phyloP scores from a whole-genome alignment of 1,140 invertebrate species.

The Adoxophyes honmai region DNA sequence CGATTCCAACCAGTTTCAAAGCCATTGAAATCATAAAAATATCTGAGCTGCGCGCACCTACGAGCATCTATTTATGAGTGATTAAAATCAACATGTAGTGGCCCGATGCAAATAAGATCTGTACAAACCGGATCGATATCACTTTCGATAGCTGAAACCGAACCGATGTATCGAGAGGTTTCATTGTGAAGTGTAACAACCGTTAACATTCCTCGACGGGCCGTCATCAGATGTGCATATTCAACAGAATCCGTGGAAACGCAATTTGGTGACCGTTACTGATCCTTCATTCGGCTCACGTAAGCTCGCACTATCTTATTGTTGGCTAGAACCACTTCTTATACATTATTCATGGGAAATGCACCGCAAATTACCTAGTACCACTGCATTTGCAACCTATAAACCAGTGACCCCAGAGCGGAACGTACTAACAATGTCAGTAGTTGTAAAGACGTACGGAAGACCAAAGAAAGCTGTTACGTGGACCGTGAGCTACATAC shows the following conservation, averaged over 20 bases:
- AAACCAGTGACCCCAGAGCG: constrained; percentile 30
- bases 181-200: constrained; percentile 60
- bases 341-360: constrained; percentile 54
- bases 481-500: not conserved
- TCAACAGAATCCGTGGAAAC: constrained; percentile 59
- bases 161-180: constrained; percentile 32
- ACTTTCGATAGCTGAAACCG: constrained; percentile 55
- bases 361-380: constrained; percentile 30
- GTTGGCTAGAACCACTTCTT: constrained; percentile 18
- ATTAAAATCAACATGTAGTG: constrained; percentile 30
- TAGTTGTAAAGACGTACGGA: constrained; percentile 13
- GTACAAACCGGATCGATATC: constrained; percentile 47
- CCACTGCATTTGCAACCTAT: constrained; percentile 28
- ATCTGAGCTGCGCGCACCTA: not conserved
- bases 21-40: not conserved
- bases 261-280: constrained; percentile 53
- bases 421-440: constrained; percentile 19
- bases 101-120: constrained; percentile 29
- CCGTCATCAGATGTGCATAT: constrained; percentile 67
- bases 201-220: constrained; percentile 64
- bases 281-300: constrained; percentile 49
- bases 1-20: too few relatives aligned
- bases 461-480: constrained; percentile 4
- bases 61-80: constrained; percentile 37
- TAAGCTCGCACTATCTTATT: constrained; percentile 32